Percentiles rank a stretch among this genome's conserved stretches.
These are phyloP conservation scores for Fragum sueziense DNA, from an alignment of 2,888 invertebrate species.

Conservation along the genomic window DNA sequence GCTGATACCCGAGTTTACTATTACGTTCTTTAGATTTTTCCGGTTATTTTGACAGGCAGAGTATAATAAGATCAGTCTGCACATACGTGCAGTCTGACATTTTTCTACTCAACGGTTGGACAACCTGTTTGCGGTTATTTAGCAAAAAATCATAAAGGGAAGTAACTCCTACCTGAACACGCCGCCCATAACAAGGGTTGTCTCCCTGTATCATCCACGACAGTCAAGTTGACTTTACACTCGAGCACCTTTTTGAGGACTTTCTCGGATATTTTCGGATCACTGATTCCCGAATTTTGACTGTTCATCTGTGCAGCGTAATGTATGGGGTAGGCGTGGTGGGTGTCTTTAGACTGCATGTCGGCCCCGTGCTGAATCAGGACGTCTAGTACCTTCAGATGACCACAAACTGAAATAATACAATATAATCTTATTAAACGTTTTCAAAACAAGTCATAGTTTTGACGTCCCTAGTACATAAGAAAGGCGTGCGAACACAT, in stretches of 20 bases:
- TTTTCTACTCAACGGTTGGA: no score
- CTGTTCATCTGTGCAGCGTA: slow-evolving; percentile 98
- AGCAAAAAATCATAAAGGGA: no score
- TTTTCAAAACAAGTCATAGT: no score
- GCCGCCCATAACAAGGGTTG: slow-evolving; percentile 99
- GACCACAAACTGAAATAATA: slow-evolving; percentile 90
- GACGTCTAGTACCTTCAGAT: slow-evolving; percentile 92
- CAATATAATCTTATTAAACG: no score
- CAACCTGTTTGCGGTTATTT: no score
- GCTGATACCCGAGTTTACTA: slow-evolving; percentile 82
- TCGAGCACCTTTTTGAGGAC: slow-evolving; percentile 91
- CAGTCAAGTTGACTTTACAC: slow-evolving; percentile 90
- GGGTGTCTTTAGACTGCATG: slow-evolving; percentile 94
- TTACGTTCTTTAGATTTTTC: no score
- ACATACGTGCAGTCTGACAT: no score
- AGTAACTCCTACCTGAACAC: slow-evolving; percentile 93
- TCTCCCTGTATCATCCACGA: slow-evolving; percentile 94
- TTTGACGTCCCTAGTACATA: no score
- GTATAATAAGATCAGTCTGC: no score
- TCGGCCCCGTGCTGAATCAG: slow-evolving; percentile 93
- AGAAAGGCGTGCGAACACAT: no score
- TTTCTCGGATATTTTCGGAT: slow-evolving; percentile 86
- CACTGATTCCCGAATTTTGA: slow-evolving; percentile 84
- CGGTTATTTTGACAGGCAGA: no score
- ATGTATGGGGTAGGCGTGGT: slow-evolving; percentile 97